These are phyloP conservation scores for Champsocephalus gunnari DNA, from an alignment of 2,797 vertebrate species.

Conservation along the genomic window DNA sequence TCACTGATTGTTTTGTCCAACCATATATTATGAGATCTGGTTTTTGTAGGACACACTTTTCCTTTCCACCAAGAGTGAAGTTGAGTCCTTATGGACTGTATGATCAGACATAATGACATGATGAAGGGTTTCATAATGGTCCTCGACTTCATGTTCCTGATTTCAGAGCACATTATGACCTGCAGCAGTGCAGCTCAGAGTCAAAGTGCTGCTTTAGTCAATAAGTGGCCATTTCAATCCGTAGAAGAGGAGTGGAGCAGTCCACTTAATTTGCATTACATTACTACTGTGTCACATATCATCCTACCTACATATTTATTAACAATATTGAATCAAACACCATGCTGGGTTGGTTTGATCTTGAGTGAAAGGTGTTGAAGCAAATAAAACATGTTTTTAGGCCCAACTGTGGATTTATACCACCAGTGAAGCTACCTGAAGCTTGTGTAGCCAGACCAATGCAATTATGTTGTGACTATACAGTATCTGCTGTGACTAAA, in stretches of 20 bases:
- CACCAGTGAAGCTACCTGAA: background rate
- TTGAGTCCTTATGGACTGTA: constrained; percentile 50
- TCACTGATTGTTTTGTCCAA: constrained; percentile 21
- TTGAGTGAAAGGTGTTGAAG: background rate
- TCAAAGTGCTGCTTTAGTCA: constrained; percentile 74
- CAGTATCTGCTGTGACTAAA: background rate
- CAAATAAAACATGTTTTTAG: background rate
- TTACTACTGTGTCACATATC: constrained; percentile 39
- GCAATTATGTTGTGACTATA: background rate
- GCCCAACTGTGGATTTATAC: constrained; percentile 2
- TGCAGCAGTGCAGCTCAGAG: constrained; percentile 59
- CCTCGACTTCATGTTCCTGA: constrained; percentile 73
- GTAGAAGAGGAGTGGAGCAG: constrained; percentile 47
- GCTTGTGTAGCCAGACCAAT: background rate
- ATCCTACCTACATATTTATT: constrained; percentile 35
- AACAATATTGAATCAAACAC: constrained; percentile 1
- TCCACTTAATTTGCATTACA: constrained; percentile 51
- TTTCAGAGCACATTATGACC: constrained; percentile 71
- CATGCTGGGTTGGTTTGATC: constrained; percentile 8
- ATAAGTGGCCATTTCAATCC: constrained; percentile 78
- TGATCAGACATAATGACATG: constrained; percentile 60
- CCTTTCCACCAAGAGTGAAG: constrained; percentile 16
- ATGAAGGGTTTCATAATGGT: constrained; percentile 70
- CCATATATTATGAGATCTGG: constrained; percentile 6
- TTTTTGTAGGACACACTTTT: constrained; percentile 21